Evolutionary conservation across 2,797 vertebrate genomes (phyloP).

Genomic region (Mus minutoides): DNA sequence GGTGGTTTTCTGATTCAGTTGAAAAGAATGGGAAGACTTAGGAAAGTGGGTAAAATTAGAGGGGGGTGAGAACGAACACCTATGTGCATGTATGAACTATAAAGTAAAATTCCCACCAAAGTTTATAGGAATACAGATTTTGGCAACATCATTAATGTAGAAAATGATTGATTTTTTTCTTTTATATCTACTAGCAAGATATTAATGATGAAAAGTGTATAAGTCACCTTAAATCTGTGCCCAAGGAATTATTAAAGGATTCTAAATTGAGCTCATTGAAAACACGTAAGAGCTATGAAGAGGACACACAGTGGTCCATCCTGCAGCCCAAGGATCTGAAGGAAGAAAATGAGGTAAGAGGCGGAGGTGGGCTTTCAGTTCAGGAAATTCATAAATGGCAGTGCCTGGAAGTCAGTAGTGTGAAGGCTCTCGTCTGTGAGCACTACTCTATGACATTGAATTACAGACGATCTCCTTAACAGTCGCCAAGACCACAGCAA

Average conservation of each 20-base stretch:
- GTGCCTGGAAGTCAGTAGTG: not conserved
- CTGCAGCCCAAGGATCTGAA: conserved; percentile 45
- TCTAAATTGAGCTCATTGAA: conserved; percentile 58
- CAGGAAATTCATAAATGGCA: not conserved
- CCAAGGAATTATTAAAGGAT: conserved; percentile 54
- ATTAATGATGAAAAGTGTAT: conserved; percentile 59
- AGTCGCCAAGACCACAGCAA: not conserved
- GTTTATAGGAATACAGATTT: conserved; percentile 6
- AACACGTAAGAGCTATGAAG: conserved; percentile 56
- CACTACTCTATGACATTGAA: not conserved
- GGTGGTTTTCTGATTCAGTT: not conserved
- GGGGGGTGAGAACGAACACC: not conserved
- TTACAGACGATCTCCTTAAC: not conserved
- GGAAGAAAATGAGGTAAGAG: conserved; percentile 73
- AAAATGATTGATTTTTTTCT: conserved; percentile 64
- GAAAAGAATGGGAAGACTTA: not conserved
- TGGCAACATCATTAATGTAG: conserved; percentile 35
- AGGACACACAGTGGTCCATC: conserved; percentile 29
- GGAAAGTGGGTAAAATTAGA: conserved; percentile 1
- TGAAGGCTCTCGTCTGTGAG: not conserved
- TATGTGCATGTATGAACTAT: not conserved
- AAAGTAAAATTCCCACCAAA: not conserved
- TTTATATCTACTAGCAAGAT: conserved; percentile 70
- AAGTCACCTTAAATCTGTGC: conserved; percentile 44
- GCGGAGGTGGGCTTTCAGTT: not conserved